phyloP scores from a whole-genome alignment of 2,888 invertebrate genomes.

The Drosophila subsilvestris region DNA sequence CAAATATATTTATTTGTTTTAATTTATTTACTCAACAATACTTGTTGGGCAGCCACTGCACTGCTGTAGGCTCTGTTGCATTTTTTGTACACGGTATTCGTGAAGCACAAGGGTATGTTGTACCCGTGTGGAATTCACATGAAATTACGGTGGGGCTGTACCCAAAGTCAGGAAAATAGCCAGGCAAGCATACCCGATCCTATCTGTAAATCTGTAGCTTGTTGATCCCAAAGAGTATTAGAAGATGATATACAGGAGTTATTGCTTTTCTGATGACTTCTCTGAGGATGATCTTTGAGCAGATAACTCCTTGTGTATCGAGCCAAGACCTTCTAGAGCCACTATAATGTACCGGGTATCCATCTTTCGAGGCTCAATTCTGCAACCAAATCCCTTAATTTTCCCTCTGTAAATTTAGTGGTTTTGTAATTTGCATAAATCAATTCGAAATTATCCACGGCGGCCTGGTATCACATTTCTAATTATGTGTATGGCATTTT shows the following conservation, averaged over 20 bases:
- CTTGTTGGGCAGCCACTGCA: conserved; percentile 5
- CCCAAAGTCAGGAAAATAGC: too few species aligned
- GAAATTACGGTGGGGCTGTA: too few species aligned
- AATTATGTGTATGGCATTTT: conserved; percentile 73
- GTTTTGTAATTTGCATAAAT: conserved; percentile 76
- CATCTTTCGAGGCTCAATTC: background rate
- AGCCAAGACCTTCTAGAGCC: too few species aligned
- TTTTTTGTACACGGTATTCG: conserved; percentile 14
- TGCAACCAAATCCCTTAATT: background rate
- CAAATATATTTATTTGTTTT: conserved; percentile 34
- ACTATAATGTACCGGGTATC: too few species aligned
- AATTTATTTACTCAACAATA: conserved; percentile 56
- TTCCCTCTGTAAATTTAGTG: conserved; percentile 46
- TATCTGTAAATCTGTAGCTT: too few species aligned
- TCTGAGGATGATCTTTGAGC: too few species aligned
- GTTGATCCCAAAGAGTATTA: too few species aligned
- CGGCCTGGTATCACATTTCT: conserved; percentile 66
- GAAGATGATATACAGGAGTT: too few species aligned
- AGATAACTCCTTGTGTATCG: too few species aligned
- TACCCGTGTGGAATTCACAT: background rate
- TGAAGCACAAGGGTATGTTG: background rate
- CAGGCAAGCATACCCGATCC: too few species aligned
- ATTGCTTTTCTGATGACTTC: too few species aligned
- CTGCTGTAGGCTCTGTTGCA: conserved; percentile 9
- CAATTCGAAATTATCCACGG: conserved; percentile 60